Percentiles rank a stretch among this genome's conserved stretches.
Evolutionary conservation across 1,140 invertebrate genomes (phyloP).

Genomic region (Hyphantria cunea): DNA sequence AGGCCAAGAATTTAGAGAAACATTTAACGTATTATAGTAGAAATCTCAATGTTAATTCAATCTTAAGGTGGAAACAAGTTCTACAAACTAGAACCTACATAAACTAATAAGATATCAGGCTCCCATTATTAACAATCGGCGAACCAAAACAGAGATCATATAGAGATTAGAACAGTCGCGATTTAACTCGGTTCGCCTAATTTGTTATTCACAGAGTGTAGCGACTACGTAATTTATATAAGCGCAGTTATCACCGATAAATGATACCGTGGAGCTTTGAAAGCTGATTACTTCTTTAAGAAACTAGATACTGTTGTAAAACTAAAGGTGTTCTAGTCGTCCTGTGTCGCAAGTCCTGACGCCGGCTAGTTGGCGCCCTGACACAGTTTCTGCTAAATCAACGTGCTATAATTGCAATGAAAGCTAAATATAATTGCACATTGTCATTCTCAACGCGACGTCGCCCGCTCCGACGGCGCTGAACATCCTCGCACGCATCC

Average conservation of each 20-base stretch:
- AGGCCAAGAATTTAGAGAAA: conserved; percentile 14
- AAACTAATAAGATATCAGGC: conserved; percentile 23
- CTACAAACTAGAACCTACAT: conserved; percentile 2
- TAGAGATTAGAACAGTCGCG: conserved; percentile 22
- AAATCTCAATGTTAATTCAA: conserved; percentile 19
- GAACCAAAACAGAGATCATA: conserved; percentile 29
- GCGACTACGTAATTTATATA: conserved; percentile 32
- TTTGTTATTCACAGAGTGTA: conserved; percentile 32
- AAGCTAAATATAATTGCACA: conserved; percentile 57
- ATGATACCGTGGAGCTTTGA: conserved; percentile 25
- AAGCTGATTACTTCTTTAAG: conserved; percentile 24
- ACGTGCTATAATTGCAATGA: conserved; percentile 18
- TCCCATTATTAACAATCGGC: conserved; percentile 24
- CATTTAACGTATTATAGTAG: conserved; percentile 11
- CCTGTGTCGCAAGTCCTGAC: conserved; percentile 10
- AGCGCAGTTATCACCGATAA: conserved; percentile 27
- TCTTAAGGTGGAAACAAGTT: conserved; percentile 8
- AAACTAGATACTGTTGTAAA: conserved; percentile 26
- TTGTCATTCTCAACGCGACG: conserved; percentile 65
- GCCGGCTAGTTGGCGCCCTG: conserved; percentile 3
- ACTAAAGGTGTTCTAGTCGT: conserved; percentile 6
- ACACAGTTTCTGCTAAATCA: conserved; percentile 19
- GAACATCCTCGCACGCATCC: conserved; percentile 61
- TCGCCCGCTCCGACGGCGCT: conserved; percentile 54
- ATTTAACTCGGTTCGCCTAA: conserved; percentile 20